Base-by-base conservation (phyloP, 2,113 vertebrate species). In the Cephalopterus ornatus region DNA sequence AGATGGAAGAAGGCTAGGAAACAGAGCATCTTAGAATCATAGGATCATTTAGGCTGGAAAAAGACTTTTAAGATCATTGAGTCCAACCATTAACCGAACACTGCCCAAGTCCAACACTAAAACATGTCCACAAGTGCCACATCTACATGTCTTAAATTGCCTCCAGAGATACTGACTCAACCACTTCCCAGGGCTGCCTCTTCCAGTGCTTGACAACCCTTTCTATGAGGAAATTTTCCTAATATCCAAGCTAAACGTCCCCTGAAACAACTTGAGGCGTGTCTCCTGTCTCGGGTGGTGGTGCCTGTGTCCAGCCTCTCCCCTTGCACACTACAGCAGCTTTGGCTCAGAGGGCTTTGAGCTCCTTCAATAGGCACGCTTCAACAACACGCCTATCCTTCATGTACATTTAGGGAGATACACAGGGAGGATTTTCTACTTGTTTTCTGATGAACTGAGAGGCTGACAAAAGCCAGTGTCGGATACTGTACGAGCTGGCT, bases 201-300 rank as follows among this genome's bases (percentile, higher is more conserved):
- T 63, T 70, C 8, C 22, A 70, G 49, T 37, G 32, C 53, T 63
- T 84, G 26, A 63, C 41, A 63, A 24, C 26, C 20, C 22, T 77
- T 84, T 23, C 41, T 7, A 12, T 49, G 49, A 28, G 68, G 35
- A 70, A 84, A 37, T 49, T 11, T 56, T 42, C 21, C 6, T 35
- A 49, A 63, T 11, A 37, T 16, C 35, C 41, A 16, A 13, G 28
- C 27, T 37, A 37, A 37, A 63, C 8, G 5, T 84, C 49, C 23
- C 6, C 27, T 56, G 42, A 50, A 35, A 63, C 32, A 77, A 20
- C 27, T 56, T 63, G 27, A 70, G 22, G 21, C 22, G 17, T 14
- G 35, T 53, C 53, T 79, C 13, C 24, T 26, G 6, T 33, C 78
- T 52, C 0, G 0, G 14, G 5, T 6, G 9, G 28, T 6, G 12